Evolutionary conservation across 2,797 vertebrate genomes (phyloP).

Genomic region (Cyprinella venusta): DNA sequence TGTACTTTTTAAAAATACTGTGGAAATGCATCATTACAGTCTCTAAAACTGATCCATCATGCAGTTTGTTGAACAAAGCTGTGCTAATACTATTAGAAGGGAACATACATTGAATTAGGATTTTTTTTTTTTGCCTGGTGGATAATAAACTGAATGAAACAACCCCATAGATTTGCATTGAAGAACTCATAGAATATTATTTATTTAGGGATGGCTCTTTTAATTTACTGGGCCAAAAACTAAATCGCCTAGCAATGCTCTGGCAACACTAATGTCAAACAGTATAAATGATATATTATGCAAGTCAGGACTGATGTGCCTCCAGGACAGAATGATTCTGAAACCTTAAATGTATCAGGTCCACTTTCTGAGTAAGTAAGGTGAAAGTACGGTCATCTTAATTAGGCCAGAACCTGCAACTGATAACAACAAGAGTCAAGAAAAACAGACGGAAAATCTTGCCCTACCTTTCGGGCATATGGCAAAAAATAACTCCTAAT

Average conservation of each 20-base stretch:
- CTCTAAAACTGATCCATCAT: background rate
- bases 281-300: background rate
- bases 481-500: conserved; percentile 19
- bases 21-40: background rate
- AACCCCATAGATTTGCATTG: too few species aligned
- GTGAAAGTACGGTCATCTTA: background rate
- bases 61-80: background rate
- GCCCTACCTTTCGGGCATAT: conserved; percentile 1
- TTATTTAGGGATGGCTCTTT: too few species aligned
- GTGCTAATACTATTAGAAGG: background rate
- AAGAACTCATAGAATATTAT: too few species aligned
- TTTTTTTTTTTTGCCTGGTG: background rate
- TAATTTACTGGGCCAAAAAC: background rate
- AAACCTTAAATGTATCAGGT: background rate
- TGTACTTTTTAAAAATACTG: too few species aligned
- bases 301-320: background rate
- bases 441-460: conserved; percentile 17
- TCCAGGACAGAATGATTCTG: background rate
- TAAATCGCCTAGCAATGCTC: background rate
- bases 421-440: background rate
- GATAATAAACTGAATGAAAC: too few species aligned
- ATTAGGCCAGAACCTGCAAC: conserved; percentile 19
- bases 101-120: background rate
- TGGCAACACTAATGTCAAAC: background rate
- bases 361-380: background rate